These are phyloP conservation scores for Hoplostethus atlanticus DNA, from an alignment of 2,797 vertebrate species.

Conservation along the genomic window DNA sequence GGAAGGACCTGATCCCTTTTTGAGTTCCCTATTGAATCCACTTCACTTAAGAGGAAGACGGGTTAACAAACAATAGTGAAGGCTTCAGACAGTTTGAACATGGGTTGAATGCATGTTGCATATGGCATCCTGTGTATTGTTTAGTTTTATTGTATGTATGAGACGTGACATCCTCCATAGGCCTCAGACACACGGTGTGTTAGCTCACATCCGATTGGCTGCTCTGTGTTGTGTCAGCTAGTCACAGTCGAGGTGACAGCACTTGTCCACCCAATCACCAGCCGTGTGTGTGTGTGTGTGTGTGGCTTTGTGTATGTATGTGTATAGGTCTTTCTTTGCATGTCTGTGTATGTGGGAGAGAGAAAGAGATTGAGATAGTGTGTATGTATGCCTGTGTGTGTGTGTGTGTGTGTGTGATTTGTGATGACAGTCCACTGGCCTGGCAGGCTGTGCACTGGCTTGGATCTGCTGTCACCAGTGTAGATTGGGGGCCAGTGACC, in stretches of 20 bases:
- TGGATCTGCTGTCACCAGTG: constrained; percentile 51
- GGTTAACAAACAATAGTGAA: no score
- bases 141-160: constrained; percentile 33
- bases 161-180: constrained; percentile 38
- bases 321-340: constrained; percentile 18
- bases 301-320: constrained; percentile 4
- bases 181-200: constrained; percentile 40
- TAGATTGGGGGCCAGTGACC: constrained; percentile 21
- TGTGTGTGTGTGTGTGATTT: constrained; percentile 16
- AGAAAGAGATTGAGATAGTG: no score
- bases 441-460: constrained; percentile 12
- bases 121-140: neutral
- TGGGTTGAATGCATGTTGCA: no score
- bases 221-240: constrained; percentile 75
- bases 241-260: constrained; percentile 69
- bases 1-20: no score
- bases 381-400: constrained; percentile 10
- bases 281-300: constrained; percentile 8
- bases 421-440: constrained; percentile 31
- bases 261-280: constrained; percentile 60
- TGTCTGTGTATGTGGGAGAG: constrained; percentile 7
- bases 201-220: constrained; percentile 55
- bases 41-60: no score
- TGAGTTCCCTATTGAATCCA: no score
- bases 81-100: no score